Percentiles rank a stretch among this genome's conserved stretches.
phyloP scores from a whole-genome alignment of 2,888 invertebrate genomes.

The Salticus scenicus region DNA sequence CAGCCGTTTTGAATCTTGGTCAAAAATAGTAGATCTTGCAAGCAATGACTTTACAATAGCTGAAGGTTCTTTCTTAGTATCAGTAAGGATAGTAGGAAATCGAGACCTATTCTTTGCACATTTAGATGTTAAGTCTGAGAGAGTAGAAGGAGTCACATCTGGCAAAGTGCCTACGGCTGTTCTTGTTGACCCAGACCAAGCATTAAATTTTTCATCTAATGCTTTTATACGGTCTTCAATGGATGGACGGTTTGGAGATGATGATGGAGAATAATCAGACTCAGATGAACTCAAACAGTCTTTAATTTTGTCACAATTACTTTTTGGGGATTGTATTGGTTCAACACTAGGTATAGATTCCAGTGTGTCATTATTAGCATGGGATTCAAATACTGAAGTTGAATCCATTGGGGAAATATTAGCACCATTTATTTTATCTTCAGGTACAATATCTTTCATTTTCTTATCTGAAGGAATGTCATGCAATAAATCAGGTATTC shows the following conservation, averaged over 20 bases:
- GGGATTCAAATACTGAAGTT: slow-evolving; percentile 38
- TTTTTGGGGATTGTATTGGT: slow-evolving; percentile 61
- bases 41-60: slow-evolving; percentile 94
- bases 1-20: slow-evolving; percentile 94
- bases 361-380: slow-evolving; percentile 19
- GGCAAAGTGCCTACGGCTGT: slow-evolving; percentile 75
- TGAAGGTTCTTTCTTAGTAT: slow-evolving; percentile 84
- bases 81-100: slow-evolving; percentile 69
- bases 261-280: slow-evolving; percentile 63
- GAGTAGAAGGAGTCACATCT: slow-evolving; percentile 76
- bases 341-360: slow-evolving; percentile 37
- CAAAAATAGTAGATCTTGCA: slow-evolving; percentile 94
- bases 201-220: slow-evolving; percentile 93
- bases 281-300: slow-evolving; percentile 62
- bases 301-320: slow-evolving; percentile 46
- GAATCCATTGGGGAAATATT: slow-evolving; percentile 43
- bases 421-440: slow-evolving; percentile 53
- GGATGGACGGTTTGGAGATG: slow-evolving; percentile 77
- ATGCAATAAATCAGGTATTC: slow-evolving; percentile 47
- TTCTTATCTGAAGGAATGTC: slow-evolving; percentile 54
- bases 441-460: slow-evolving; percentile 34
- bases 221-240: slow-evolving; percentile 94
- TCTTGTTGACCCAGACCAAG: slow-evolving; percentile 81
- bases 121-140: slow-evolving; percentile 74
- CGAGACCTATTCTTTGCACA: slow-evolving; percentile 74